Base-by-base conservation (phyloP, 2,797 vertebrate species). In the Coccyzus lansbergi region DNA sequence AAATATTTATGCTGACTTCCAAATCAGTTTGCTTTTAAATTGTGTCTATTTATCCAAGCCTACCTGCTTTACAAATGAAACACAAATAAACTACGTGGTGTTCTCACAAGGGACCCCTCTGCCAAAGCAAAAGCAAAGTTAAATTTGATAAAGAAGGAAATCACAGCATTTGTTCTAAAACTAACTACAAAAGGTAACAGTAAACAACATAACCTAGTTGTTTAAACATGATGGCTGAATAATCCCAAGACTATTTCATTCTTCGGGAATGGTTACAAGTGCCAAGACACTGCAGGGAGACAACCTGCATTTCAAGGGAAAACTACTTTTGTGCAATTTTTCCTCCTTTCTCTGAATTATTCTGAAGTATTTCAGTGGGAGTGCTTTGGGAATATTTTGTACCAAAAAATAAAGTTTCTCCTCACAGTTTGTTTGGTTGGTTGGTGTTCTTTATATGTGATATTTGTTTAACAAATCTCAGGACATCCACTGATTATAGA, bases 131-230 rank as follows among this genome's bases (percentile, higher is more conserved):
- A 93, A 70, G 18, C 49, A 71, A 93, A 87, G 68, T 87, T 89
- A 92, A 89, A 77, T 95, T 77, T 89, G 86, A 93, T 75, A 94
- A 83, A 83, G 19, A 26, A 68, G 60, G 76, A 91, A 92, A 87
- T 31, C 9, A 56, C 36, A 77, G 53, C 24, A 74, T 87, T 96
- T 94, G 44, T 83, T 86, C 49, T 77, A 60, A 67, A 33, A 67
- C 28, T 77, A 94, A 71, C 68, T 85, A 56, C 65, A 89, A 79
- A 71, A 60, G 33, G 31, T 38, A 87, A 85, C 31, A 46, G 53
- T 40, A 74, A 86, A 86, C 56, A 60, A 24, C 31, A 51, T 42
- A 93, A 77, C 36, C 34, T 15, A 16, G 68, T 60, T 86, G 70
- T 80, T 94, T 84, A 90, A 90, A 82, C 21, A 42, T 10, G 19